Conservation (phyloP, 1,140 invertebrate genomes). For the Lordiphosa collinella region DNA sequence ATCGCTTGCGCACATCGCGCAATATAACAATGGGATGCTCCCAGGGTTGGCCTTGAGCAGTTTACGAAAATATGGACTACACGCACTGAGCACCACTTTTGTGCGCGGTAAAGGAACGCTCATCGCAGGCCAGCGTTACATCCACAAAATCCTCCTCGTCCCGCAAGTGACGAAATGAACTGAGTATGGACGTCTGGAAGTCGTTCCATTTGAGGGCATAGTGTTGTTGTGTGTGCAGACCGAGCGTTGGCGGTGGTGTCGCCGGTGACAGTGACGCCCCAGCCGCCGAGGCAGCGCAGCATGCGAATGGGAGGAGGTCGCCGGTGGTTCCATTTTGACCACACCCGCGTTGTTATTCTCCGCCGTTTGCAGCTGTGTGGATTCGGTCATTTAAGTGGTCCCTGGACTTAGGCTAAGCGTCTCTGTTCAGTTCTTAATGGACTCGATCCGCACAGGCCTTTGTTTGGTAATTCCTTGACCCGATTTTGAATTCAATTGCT, state of each 20-base stretch:
- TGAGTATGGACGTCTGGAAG: conserved; percentile 93
- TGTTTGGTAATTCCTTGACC: conserved; percentile 55
- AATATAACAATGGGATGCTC: conserved; percentile 96
- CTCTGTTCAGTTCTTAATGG: conserved; percentile 63
- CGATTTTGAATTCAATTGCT: conserved; percentile 26
- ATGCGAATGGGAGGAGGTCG: conserved; percentile 48
- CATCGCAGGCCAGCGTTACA: conserved; percentile 95
- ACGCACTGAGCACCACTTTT: conserved; percentile 94
- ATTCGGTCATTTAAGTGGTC: conserved; percentile 78
- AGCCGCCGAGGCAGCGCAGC: conserved; percentile 50
- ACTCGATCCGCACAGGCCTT: conserved; percentile 37
- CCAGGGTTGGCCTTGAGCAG: conserved; percentile 95
- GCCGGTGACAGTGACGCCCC: conserved; percentile 57
- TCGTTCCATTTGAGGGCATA: conserved; percentile 96
- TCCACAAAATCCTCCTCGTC: conserved; percentile 94
- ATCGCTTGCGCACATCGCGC: conserved; percentile 91
- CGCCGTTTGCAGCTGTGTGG: conserved; percentile 78
- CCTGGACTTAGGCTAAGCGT: conserved; percentile 12
- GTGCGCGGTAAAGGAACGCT: conserved; percentile 92
- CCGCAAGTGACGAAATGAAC: conserved; percentile 90
- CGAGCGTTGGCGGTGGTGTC: conserved; percentile 38
- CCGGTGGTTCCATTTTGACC: conserved; percentile 78
- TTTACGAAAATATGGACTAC: conserved; percentile 94
- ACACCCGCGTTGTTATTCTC: conserved; percentile 79
- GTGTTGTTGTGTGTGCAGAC: conserved; percentile 83